These are phyloP conservation scores for Pseudomugil tenellus DNA, from an alignment of 2,797 vertebrate species.

Conservation along the genomic window DNA sequence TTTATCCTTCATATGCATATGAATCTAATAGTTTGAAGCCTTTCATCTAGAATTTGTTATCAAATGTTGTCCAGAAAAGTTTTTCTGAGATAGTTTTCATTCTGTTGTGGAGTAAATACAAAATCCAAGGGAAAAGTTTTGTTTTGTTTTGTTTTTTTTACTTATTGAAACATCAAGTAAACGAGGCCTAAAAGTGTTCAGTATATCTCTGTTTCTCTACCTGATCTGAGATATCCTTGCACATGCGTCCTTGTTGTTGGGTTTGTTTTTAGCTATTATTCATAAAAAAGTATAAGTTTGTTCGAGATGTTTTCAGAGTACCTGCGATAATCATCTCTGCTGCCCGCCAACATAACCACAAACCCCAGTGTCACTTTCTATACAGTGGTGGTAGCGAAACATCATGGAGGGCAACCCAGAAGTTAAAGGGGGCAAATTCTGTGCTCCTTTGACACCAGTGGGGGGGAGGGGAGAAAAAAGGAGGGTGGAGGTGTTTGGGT, in stretches of 20 bases:
- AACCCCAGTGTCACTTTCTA: conserved; percentile 21
- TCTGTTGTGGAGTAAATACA: too few relatives aligned
- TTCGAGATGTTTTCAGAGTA: neutral
- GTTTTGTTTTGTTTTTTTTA: too few relatives aligned
- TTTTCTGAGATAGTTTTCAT: too few relatives aligned
- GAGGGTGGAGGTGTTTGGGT: conserved; percentile 22
- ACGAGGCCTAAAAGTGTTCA: neutral
- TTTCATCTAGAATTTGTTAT: too few relatives aligned
- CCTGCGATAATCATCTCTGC: neutral
- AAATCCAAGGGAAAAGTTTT: too few relatives aligned
- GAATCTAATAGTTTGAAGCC: too few relatives aligned
- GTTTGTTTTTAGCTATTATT: neutral
- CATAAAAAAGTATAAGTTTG: neutral
- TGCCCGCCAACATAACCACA: conserved; percentile 10
- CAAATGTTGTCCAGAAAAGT: too few relatives aligned
- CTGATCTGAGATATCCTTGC: neutral
- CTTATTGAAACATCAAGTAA: too few relatives aligned
- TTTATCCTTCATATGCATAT: too few relatives aligned
- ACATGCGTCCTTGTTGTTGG: neutral
- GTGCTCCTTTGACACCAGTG: conserved; percentile 50
- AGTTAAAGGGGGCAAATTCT: conserved; percentile 61
- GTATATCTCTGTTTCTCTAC: neutral
- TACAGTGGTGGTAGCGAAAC: conserved; percentile 46
- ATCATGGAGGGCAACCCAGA: conserved; percentile 50
- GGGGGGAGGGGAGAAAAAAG: neutral